phyloP scores from a whole-genome alignment of 1,140 invertebrate genomes.

The Gonatopus flavifemur region DNA sequence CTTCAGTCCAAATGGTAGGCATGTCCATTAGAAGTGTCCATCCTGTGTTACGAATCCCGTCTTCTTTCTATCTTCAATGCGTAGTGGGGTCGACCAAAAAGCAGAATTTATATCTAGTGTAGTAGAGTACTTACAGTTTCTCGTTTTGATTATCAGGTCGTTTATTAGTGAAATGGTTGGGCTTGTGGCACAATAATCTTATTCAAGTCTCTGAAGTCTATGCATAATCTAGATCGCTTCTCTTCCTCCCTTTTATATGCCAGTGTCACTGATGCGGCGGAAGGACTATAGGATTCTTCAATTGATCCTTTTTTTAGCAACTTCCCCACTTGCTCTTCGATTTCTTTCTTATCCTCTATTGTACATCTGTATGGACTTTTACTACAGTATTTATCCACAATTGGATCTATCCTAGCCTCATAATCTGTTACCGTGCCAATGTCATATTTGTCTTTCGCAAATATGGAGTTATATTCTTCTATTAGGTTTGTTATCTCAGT shows the following conservation, averaged over 20 bases:
- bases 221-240: constrained; percentile 36
- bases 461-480: constrained; percentile 31
- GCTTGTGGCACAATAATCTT: constrained; percentile 41
- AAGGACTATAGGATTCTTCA: constrained; percentile 45
- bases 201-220: constrained; percentile 44
- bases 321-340: constrained; percentile 39
- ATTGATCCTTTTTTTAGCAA: constrained; percentile 39
- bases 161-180: constrained; percentile 43
- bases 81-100: constrained; percentile 24
- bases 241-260: constrained; percentile 40
- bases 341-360: constrained; percentile 41
- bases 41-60: constrained; percentile 40
- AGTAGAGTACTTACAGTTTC: constrained; percentile 37
- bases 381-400: constrained; percentile 35
- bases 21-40: constrained; percentile 25
- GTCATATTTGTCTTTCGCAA: constrained; percentile 48
- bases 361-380: constrained; percentile 43
- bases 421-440: constrained; percentile 31
- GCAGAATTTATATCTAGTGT: constrained; percentile 43
- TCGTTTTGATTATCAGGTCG: constrained; percentile 33
- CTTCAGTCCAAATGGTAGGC: constrained; percentile 26
- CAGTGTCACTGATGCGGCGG: constrained; percentile 39
- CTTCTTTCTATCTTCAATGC: constrained; percentile 37
- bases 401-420: constrained; percentile 32
- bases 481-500: constrained; percentile 24